A percentile compares a stretch with the other conserved stretches of the same genome.
These are phyloP conservation scores for Noctuana brunneofusca DNA, from an alignment of 2,888 invertebrate species.

Conservation along the genomic window DNA sequence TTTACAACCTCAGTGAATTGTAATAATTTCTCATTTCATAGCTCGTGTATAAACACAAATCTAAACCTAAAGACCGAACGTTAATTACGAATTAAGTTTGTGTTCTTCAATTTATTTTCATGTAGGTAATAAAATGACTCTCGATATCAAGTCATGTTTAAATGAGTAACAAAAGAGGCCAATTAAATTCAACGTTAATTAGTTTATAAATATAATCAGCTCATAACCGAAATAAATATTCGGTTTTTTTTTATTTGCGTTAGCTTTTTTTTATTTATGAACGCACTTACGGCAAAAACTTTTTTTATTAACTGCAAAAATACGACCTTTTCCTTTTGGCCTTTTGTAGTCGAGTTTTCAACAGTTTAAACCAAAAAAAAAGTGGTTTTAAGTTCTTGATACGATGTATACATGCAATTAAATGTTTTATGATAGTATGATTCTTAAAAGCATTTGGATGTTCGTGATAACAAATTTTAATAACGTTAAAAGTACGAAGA, in stretches of 20 bases:
- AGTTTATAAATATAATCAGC: not conserved
- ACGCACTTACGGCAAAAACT: no score
- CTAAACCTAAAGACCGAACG: not conserved
- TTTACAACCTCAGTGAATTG: slow-evolving; percentile 30
- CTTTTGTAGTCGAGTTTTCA: no score
- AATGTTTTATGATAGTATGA: not conserved
- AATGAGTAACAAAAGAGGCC: not conserved
- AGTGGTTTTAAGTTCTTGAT: no score
- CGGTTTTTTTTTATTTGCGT: no score
- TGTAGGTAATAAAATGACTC: not conserved
- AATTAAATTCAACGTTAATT: not conserved
- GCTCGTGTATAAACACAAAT: slow-evolving; percentile 16
- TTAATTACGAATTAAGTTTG: slow-evolving; percentile 10
- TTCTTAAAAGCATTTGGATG: not conserved
- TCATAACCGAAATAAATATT: no score
- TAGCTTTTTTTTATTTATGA: no score
- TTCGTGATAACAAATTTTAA: no score
- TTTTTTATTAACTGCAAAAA: no score
- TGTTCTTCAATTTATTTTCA: not conserved
- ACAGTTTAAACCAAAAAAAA: no score
- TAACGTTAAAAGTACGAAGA: not conserved
- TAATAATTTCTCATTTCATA: slow-evolving; percentile 27
- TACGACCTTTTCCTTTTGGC: no score
- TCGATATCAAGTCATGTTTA: slow-evolving; percentile 10
- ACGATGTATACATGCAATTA: no score